Base-by-base conservation (phyloP, 2,113 vertebrate species). In the Ceratotherium simum region DNA sequence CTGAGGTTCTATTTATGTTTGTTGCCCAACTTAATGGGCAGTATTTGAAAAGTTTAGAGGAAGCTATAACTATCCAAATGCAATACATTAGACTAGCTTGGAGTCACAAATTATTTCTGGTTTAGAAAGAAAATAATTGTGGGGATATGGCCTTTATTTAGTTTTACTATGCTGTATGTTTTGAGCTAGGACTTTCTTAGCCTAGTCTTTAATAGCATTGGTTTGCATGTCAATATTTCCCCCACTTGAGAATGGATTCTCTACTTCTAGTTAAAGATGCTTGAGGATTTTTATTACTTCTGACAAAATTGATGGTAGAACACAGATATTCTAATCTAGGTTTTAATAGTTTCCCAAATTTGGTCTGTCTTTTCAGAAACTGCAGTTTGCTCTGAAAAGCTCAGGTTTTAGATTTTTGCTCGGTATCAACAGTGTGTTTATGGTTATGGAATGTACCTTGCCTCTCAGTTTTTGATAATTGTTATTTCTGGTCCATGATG, bases 1-100 rank as follows among this genome's bases (percentile, higher is more conserved):
- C 93, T 83, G 78, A 92, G 9, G 31, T 95, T 93, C 58, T 64
- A 33, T 95, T 91, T 95, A 91, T 85, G 64, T 96, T 95, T 93
- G 69, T 65, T 36, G 56, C 42, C n/a, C 29, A 92, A 36, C 6
- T 89, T 93, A 90, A 76, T 65, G 54, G 42, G 20, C 33, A 51
- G 10, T 62, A 48, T 73, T 96, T 87, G 75, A 90, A 91, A 82
- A 90, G 73, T 58, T 93, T 72, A 62, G 17, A 92, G 67, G 54
- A 98, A 97, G 64, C 36, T 46, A 60, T 67, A 91, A 51, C 33
- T 76, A 95, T 72, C 33, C 33, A 90, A 86, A 85, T 51, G 23
- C 2, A 75, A 85, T 64, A 48, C 33, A 27, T 85, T 89, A 80
- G n/a, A 87, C 25, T 70, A 95, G 12, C 29, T 65, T 72, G 12